phyloP scores from a whole-genome alignment of 2,888 invertebrate genomes.

The Agonopterix heracliana region DNA sequence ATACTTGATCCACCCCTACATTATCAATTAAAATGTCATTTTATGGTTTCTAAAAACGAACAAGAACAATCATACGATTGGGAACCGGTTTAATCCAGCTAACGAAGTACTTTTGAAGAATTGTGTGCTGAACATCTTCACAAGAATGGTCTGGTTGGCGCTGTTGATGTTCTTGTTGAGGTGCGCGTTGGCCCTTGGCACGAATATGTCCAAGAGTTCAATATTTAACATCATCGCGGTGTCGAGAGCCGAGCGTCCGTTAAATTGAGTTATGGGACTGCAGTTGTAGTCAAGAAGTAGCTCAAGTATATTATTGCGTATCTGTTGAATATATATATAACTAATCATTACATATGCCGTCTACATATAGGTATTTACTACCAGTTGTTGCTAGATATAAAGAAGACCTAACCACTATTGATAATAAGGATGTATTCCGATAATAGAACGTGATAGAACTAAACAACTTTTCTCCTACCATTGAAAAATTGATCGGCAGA shows the following conservation, averaged over 20 bases:
- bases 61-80: constrained; percentile 33
- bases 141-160: constrained; percentile 43
- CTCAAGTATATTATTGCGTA: constrained; percentile 28
- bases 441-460: no score
- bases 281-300: constrained; percentile 47
- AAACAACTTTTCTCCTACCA: no score
- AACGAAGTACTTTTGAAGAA: constrained; percentile 34
- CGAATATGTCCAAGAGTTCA: constrained; percentile 40
- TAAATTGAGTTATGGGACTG: constrained; percentile 34
- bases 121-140: constrained; percentile 46
- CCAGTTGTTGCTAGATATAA: no score
- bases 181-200: constrained; percentile 39
- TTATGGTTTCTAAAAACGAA: not conserved
- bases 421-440: no score
- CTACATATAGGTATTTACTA: no score
- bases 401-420: no score
- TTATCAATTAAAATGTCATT: no score
- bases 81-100: constrained; percentile 29
- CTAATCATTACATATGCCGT: no score
- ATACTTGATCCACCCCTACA: no score
- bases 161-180: constrained; percentile 51
- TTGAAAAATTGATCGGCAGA: no score
- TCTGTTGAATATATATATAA: not conserved
- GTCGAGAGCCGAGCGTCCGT: constrained; percentile 47
- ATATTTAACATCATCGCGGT: constrained; percentile 36